These are phyloP conservation scores for Perdita meconis DNA, from an alignment of 2,888 invertebrate species.

Conservation along the genomic window DNA sequence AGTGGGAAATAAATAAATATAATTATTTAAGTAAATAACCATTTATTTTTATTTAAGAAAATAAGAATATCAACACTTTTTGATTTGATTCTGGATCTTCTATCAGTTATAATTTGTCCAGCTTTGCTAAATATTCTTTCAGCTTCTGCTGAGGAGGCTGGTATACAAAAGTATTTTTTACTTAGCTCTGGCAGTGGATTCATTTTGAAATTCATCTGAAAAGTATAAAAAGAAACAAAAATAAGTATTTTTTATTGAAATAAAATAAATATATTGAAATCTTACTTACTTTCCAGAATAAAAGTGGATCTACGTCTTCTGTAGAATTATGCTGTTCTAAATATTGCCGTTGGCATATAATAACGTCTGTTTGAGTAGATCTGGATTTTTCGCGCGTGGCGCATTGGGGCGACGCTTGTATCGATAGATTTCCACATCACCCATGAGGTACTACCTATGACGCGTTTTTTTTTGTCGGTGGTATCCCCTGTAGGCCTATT, in stretches of 20 bases:
- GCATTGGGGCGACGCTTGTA: too few species aligned
- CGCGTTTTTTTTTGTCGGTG: too few species aligned
- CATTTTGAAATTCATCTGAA: too few species aligned
- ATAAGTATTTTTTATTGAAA: too few species aligned
- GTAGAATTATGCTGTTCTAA: neutral
- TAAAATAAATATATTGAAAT: slow-evolving; percentile 2
- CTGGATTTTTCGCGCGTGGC: too few species aligned
- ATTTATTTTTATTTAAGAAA: too few species aligned
- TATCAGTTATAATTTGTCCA: neutral
- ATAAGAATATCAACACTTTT: too few species aligned
- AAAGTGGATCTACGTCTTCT: neutral
- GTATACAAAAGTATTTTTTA: neutral
- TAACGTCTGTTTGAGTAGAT: neutral
- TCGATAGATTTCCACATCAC: too few species aligned
- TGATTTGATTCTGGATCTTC: neutral
- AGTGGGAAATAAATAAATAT: too few species aligned
- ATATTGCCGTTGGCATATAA: neutral
- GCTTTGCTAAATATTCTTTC: slow-evolving; percentile 1
- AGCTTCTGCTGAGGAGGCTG: neutral
- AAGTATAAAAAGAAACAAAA: neutral
- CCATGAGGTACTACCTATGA: too few species aligned
- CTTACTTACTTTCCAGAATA: neutral
- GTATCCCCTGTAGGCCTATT: too few species aligned
- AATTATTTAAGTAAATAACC: too few species aligned
- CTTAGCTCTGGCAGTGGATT: neutral